These are phyloP conservation scores for Magallana angulata DNA, from an alignment of 1,140 invertebrate genomes.

Conservation along the genomic window DNA sequence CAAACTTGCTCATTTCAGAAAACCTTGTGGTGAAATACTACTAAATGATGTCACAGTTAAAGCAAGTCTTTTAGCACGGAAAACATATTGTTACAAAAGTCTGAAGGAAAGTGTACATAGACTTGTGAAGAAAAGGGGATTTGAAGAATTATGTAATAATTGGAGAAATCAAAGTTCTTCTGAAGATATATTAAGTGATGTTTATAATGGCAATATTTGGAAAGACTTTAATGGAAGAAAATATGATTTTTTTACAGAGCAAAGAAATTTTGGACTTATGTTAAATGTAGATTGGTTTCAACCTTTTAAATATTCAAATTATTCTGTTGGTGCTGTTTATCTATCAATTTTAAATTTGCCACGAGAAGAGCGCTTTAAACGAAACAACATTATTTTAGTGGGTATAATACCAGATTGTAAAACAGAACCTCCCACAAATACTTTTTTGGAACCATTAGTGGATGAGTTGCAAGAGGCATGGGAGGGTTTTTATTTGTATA, in stretches of 20 bases:
- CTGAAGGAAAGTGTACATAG: not conserved
- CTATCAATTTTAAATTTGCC: conserved; percentile 30
- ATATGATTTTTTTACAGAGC: conserved; percentile 2
- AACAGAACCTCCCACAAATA: conserved; percentile 48
- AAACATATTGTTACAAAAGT: conserved; percentile 16
- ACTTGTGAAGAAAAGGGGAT: not conserved
- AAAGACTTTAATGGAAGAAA: conserved; percentile 11
- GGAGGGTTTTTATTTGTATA: conserved; percentile 24
- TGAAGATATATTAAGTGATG: conserved; percentile 18
- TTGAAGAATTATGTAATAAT: conserved; percentile 4
- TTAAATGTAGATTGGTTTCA: conserved; percentile 37
- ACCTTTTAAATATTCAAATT: conserved; percentile 27
- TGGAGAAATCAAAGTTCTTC: not conserved
- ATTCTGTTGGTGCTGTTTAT: conserved; percentile 4
- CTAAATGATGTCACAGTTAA: not conserved
- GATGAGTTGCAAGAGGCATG: conserved; percentile 51
- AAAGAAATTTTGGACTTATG: not conserved
- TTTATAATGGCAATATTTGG: not conserved
- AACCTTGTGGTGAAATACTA: conserved; percentile 13
- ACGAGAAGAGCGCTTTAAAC: conserved; percentile 44
- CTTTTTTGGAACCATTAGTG: conserved; percentile 53
- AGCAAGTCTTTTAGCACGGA: not conserved
- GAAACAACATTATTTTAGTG: conserved; percentile 44
- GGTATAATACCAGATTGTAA: conserved; percentile 56
- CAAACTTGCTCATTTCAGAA: conserved; percentile 13